These are phyloP conservation scores for Sipha flava DNA, from an alignment of 1,140 invertebrate genomes.

Conservation along the genomic window DNA sequence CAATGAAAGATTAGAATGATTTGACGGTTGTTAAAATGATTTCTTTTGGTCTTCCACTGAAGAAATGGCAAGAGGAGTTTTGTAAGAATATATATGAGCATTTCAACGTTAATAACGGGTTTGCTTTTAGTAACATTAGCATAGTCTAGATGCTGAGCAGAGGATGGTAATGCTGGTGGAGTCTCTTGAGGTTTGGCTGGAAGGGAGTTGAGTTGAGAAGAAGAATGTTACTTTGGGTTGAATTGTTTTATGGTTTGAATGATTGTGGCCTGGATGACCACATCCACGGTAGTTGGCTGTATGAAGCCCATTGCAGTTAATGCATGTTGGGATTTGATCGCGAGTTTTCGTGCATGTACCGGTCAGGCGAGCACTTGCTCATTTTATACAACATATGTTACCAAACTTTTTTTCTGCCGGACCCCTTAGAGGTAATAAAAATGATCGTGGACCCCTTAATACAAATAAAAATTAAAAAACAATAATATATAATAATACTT, in stretches of 20 bases:
- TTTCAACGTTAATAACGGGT: too few relatives aligned
- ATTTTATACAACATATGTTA: too few relatives aligned
- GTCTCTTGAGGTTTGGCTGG: not conserved
- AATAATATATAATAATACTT: too few relatives aligned
- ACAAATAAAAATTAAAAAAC: too few relatives aligned
- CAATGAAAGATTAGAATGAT: too few relatives aligned
- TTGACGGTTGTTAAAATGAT: too few relatives aligned
- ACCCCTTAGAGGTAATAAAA: too few relatives aligned
- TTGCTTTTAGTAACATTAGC: not conserved
- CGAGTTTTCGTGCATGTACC: not conserved
- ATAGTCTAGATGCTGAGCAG: not conserved
- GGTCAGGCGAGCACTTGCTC: not conserved
- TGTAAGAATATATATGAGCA: not conserved
- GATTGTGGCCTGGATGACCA: not conserved
- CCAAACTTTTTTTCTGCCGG: too few relatives aligned
- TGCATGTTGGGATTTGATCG: not conserved
- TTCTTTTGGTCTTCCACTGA: too few relatives aligned
- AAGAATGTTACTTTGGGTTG: not conserved
- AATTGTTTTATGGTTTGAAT: not conserved
- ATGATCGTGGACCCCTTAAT: too few relatives aligned
- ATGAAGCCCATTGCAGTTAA: not conserved
- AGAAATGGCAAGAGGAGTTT: not conserved
- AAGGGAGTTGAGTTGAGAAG: not conserved
- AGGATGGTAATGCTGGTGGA: not conserved
- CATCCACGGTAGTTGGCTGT: not conserved